These are phyloP conservation scores for Myotis yumanensis DNA, from an alignment of 2,113 vertebrate species.

Conservation along the genomic window DNA sequence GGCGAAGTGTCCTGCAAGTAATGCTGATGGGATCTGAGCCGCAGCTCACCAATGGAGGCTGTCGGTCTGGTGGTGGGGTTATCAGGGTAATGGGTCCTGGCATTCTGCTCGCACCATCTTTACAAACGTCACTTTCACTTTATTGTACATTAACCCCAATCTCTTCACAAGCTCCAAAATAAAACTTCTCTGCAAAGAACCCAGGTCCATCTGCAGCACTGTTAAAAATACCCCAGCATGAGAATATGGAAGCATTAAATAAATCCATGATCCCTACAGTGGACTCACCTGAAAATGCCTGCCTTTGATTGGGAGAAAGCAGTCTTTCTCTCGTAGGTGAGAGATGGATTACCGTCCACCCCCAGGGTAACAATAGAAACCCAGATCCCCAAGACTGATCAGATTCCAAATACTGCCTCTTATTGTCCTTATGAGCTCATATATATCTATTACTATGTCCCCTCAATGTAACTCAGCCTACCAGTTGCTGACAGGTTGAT, in stretches of 20 bases:
- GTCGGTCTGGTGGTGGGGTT: conserved; percentile 78
- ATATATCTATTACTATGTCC: not conserved
- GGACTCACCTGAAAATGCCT: conserved; percentile 60
- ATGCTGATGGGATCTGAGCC: conserved; percentile 84
- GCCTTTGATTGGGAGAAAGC: not conserved
- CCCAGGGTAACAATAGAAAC: not conserved
- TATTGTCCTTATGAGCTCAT: not conserved
- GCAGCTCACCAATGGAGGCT: conserved; percentile 80
- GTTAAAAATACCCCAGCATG: conserved; percentile 74
- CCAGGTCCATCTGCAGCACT: conserved; percentile 76
- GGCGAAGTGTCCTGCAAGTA: conserved; percentile 77
- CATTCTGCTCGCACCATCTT: conserved; percentile 83
- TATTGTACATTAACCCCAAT: conserved; percentile 85
- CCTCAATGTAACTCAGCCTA: not conserved
- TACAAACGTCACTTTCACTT: conserved; percentile 87
- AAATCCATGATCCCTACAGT: conserved; percentile 50
- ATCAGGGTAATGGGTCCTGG: conserved; percentile 87
- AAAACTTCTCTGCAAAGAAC: conserved; percentile 81
- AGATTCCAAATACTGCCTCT: conserved; percentile 25
- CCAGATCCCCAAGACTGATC: not conserved
- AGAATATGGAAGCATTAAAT: conserved; percentile 68
- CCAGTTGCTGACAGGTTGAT: conserved; percentile 48
- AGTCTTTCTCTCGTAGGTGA: not conserved
- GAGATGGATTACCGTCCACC: not conserved
- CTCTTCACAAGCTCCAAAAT: conserved; percentile 83